Base-by-base conservation (phyloP, 2,888 invertebrate genomes). In the Gari tellinella region DNA sequence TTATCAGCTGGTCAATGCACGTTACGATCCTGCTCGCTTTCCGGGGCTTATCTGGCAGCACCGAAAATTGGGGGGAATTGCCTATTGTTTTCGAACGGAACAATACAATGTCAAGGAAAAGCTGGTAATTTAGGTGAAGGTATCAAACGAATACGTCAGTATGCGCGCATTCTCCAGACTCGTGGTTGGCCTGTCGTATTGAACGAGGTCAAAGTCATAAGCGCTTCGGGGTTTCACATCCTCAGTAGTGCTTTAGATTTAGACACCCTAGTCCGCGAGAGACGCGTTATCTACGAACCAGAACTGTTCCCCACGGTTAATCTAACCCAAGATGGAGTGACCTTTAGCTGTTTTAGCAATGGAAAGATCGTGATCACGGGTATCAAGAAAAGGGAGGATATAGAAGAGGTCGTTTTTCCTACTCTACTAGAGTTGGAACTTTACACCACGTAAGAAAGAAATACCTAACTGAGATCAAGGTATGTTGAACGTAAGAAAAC, bases 331-430 rank as follows among this genome's bases (percentile, higher is more conserved):
- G 41, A 57, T 1, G 40, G 51, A 19, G 38, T 58, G 8, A 52
- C 17, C 12, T 58, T 69, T 26, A 21, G 63, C 37, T 63, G 63
- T 69, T 63, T 69, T 41, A 38, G 45, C 25, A 58, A 15, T n/a
- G 64, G 70, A 12, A 70, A 70, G 31, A 31, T 70, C 2, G 49
- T 70, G 0, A 58, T 70, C 15, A 70, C 70, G 7, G 64, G 70
- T 21, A 60, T 70, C 5, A 70, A 58, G 38, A 19, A 14, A 10
- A 31, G 5, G 2, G 14, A n/a, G 17, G 43, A 17, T 37, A 43
- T 53, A 58, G 52, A 60, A 17, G 4, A 5, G 31, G 41, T 25
- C 15, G 21, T 19, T 17, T 52, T 15, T 38, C 23, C 26, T 45
- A 56, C 31, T 38, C 43, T 51, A 43, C 46, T 58, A 52, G 56